Evolutionary conservation across 2,888 invertebrate species (phyloP).

Genomic region (Parapristionchus giblindavisi): DNA sequence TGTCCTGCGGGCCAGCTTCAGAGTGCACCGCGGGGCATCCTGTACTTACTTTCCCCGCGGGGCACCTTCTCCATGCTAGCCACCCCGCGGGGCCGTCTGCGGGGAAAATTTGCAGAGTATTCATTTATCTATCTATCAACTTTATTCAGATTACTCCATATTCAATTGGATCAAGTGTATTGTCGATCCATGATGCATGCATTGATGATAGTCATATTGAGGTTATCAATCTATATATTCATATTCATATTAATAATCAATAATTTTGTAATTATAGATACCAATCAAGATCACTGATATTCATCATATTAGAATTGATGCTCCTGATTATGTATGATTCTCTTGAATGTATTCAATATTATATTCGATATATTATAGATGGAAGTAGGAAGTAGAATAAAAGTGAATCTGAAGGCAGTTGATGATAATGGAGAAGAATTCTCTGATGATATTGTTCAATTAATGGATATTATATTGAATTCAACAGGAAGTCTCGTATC

Average conservation of each 20-base stretch:
- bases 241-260: too few species aligned
- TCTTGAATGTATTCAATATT: not conserved
- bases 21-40: too few species aligned
- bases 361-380: slow-evolving; percentile 33
- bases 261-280: not conserved
- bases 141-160: slow-evolving; percentile 49
- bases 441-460: slow-evolving; percentile 44
- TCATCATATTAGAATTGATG: slow-evolving; percentile 51
- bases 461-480: slow-evolving; percentile 46
- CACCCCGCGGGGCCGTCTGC: not conserved
- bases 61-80: too few species aligned
- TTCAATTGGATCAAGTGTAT: slow-evolving; percentile 45
- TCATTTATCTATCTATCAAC: not conserved
- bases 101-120: not conserved
- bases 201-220: slow-evolving; percentile 48
- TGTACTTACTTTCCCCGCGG: too few species aligned
- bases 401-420: slow-evolving; percentile 50
- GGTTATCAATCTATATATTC: slow-evolving; percentile 33
- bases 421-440: slow-evolving; percentile 57
- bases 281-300: slow-evolving; percentile 57
- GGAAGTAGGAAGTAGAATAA: slow-evolving; percentile 45
- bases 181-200: slow-evolving; percentile 57
- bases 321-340: slow-evolving; percentile 50
- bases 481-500: slow-evolving; percentile 40
- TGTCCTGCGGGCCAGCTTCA: too few species aligned